Base-by-base conservation (phyloP, 2,888 invertebrate species). In the Patella pellucida region DNA sequence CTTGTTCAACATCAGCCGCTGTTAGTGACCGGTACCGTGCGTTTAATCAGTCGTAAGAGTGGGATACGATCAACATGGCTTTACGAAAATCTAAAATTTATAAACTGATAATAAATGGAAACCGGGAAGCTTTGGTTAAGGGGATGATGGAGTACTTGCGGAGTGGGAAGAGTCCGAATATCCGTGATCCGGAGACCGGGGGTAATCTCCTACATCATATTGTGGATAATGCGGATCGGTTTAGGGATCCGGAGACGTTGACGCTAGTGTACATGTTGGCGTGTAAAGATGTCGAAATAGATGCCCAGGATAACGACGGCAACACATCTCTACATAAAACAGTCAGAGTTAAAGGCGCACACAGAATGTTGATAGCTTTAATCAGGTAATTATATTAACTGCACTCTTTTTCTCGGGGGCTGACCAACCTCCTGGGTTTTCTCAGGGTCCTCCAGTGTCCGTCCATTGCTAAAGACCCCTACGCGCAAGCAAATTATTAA, bases 51-150 rank as follows among this genome's bases (percentile, higher is more conserved):
- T 41, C 41, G 41, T 1, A 0, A 7, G 41, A 41, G 9, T 41
- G 41, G 41, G 41, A 41, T 41, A 41, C 41, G 41, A 41, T 41
- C 41, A 41, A 75, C 31, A 86, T 86, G 86, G 84, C 84, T 79
- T 81, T 86, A 68, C 76, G 84, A 69, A 85, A 85, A 76, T 81
- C 84, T 11, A 84, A 85, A 68, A 70, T 88, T 72, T 88, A 85
- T 72, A 95, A 95, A 87, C 81, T 85, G 27, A 83, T 87, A 7
- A 77, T 78, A 19, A 82, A 81, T 4, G 86, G 84, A 14, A 81
- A 81, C 16, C 80, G 84, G 16, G 83, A 85, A 54, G 81, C 79
- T 23, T 85, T 87, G 23, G 78, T 86, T 52, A 82, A 80, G 69
- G 79, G 79, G 19, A 75, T 86, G 68, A 81, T 83, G 85, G 85